Evolutionary conservation across 2,888 invertebrate genomes (phyloP).

Genomic region (Epistrophe eligans): DNA sequence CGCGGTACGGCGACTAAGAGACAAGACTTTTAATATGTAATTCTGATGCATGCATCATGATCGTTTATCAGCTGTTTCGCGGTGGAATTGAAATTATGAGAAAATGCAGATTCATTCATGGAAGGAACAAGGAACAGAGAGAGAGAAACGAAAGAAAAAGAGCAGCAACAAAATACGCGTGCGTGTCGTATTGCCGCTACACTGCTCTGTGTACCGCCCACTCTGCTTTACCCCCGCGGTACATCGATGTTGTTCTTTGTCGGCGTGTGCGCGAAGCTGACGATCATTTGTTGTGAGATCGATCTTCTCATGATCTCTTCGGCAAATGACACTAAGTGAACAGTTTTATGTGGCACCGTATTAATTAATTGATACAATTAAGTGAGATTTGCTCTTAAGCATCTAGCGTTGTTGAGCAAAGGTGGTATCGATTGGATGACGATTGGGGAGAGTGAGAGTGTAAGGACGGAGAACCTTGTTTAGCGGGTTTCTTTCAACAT

Average conservation of each 20-base stretch:
- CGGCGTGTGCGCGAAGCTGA: conserved; percentile 50
- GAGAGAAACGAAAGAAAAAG: conserved; percentile 19
- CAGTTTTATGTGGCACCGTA: conserved; percentile 75
- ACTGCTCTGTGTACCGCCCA: neutral
- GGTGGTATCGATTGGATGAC: neutral
- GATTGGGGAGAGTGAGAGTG: conserved; percentile 6
- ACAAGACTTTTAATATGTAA: conserved; percentile 45
- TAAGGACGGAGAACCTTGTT: conserved; percentile 46
- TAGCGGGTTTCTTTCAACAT: conserved; percentile 63
- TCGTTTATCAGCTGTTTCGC: conserved; percentile 58
- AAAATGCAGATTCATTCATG: conserved; percentile 75
- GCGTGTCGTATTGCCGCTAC: conserved; percentile 57
- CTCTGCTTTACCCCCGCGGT: neutral
- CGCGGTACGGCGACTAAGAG: neutral
- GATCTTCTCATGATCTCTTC: conserved; percentile 66
- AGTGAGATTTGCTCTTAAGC: conserved; percentile 71
- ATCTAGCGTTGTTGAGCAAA: conserved; percentile 35
- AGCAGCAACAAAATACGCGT: conserved; percentile 42
- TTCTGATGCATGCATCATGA: conserved; percentile 60
- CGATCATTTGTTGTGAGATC: conserved; percentile 63
- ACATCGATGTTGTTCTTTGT: conserved; percentile 42
- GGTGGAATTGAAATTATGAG: conserved; percentile 55
- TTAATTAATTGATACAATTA: conserved; percentile 75
- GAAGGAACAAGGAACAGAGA: conserved; percentile 19
- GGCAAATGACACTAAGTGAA: conserved; percentile 72